These are phyloP conservation scores for Tiliqua scincoides DNA, from an alignment of 2,113 vertebrate genomes.

Conservation along the genomic window DNA sequence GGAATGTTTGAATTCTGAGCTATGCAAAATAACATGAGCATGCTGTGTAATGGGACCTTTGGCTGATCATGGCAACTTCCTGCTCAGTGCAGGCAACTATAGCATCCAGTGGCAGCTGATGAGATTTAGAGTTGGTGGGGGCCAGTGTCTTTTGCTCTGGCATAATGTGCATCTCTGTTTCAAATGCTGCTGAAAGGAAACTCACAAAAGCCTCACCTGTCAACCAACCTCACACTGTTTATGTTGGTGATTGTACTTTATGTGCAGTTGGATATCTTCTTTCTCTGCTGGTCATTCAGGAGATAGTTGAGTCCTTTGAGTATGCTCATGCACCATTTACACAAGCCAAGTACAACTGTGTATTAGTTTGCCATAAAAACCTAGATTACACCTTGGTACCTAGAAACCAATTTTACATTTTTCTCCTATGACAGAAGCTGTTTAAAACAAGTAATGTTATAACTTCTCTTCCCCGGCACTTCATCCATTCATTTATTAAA, in stretches of 20 bases:
- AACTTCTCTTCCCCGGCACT: slow-evolving; percentile 63
- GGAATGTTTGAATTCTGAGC: no score
- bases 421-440: slow-evolving; percentile 78
- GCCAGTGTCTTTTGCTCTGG: slow-evolving; percentile 53
- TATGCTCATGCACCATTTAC: slow-evolving; percentile 61
- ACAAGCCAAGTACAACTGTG: slow-evolving; percentile 73
- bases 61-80: no score
- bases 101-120: no score
- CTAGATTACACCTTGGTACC: slow-evolving; percentile 75
- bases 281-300: slow-evolving; percentile 72
- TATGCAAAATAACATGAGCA: no score
- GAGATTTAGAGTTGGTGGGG: no score
- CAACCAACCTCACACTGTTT: slow-evolving; percentile 68
- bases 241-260: slow-evolving; percentile 61
- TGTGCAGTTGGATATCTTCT: slow-evolving; percentile 75
- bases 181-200: slow-evolving; percentile 57
- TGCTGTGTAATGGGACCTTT: no score
- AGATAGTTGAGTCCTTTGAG: slow-evolving; percentile 70
- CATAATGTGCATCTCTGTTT: no score
- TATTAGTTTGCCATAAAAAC: slow-evolving; percentile 70
- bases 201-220: slow-evolving; percentile 73
- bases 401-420: slow-evolving; percentile 76
- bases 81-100: no score
- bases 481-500: slow-evolving; percentile 67
- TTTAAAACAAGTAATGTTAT: slow-evolving; percentile 77